Percentiles rank a stretch among this genome's conserved stretches.
Conservation (phyloP, 2,797 vertebrate species). For the Neomorphus geoffroyi region DNA sequence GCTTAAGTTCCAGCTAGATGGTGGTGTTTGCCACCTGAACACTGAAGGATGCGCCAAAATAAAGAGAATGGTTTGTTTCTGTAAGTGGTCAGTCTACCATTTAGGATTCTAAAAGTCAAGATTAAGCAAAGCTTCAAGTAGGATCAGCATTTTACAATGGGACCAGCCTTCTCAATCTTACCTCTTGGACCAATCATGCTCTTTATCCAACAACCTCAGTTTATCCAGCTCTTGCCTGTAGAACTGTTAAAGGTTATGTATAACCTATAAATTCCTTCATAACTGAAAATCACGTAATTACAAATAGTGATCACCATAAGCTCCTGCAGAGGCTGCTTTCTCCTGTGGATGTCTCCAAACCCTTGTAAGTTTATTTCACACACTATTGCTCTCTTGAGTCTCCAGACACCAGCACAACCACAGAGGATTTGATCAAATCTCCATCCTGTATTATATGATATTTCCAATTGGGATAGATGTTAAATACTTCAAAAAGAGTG, state of each 20-base stretch:
- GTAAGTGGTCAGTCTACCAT: not conserved
- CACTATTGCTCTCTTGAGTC: rapidly evolving
- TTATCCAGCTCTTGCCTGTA: not conserved
- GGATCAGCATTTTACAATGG: not conserved
- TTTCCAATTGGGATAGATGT: not conserved
- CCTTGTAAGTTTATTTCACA: not conserved
- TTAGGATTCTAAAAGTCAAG: not conserved
- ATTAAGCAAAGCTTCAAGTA: not conserved
- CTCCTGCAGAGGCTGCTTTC: not conserved
- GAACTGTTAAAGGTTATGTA: not conserved
- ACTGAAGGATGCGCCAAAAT: not conserved
- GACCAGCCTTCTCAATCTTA: not conserved
- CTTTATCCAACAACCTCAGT: not conserved
- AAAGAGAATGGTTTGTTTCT: not conserved
- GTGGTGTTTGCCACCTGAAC: not conserved
- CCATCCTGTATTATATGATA: not conserved
- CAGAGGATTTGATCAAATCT: not conserved
- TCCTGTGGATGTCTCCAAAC: not conserved
- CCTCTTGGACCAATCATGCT: not conserved
- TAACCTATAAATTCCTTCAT: not conserved
- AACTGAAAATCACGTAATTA: not conserved
- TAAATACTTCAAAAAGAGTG: not conserved
- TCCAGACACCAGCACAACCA: not conserved
- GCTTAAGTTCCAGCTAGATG: not conserved
- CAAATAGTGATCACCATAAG: not conserved